Evolutionary conservation across 2,113 vertebrate genomes (phyloP), one percentile per base, ranked within the genome.

Genomic region (Ameiurus melas): DNA sequence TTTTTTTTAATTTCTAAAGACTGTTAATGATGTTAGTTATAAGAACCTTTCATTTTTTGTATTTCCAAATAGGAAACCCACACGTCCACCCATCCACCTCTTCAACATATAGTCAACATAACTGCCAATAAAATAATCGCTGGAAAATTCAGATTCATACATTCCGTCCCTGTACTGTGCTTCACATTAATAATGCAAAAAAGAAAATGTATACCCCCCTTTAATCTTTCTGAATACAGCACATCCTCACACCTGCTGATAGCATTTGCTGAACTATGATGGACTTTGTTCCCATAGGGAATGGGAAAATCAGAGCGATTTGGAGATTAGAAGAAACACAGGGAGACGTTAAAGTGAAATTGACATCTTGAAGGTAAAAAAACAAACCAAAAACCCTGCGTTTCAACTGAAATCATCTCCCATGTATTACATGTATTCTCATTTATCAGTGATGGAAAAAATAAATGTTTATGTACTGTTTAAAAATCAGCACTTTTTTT

Each of bases 211-310:
- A 43, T 36, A 83, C 82, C 27, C 57, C 10, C 8, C 25, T 51
- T 43, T 16, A 66, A 43, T 62, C 22, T 64, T 47, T n/a, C 25
- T 9, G 25, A 43, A 47, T 66, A 16, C 30, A 8, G 6, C 57
- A 83, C 39, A 27, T n/a, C 36, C 79, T 64, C 25, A 83, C 58
- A 83, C 39, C 36, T 83, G 13, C 5, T 71, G 83, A 85, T 33
- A 36, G 47, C 51, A 36, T 55, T 68, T 68, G 7, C 27, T 68
- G 83, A 47, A 84, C 83, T 53, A 14, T 84, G 62, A 84, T 84
- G 68, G 83, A 6, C 68, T 43, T 71, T 71, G 27, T 84, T 58
- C 64, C 33, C 64, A 53, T 51, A 5, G 4, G 83, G 83, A 84
- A 84, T 2, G 25, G 64, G 43, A 7, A 55, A 71, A 12, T 55